phyloP scores from a whole-genome alignment of 2,797 vertebrate genomes.

The Cheirogaleus major region DNA sequence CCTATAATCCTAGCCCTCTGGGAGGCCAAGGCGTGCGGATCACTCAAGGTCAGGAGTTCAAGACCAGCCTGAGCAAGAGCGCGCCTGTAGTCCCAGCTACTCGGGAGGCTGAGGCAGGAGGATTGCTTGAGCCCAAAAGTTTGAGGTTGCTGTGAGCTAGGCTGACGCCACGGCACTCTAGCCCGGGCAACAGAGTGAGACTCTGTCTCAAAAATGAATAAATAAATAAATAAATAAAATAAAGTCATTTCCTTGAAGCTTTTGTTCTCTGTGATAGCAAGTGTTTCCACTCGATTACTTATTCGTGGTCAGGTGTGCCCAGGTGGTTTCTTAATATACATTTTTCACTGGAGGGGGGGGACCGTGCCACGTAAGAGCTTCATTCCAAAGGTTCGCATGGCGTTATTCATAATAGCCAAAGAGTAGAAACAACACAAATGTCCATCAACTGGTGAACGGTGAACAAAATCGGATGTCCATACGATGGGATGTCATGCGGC shows the following conservation, averaged over 20 bases:
- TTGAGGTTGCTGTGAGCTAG: too few relatives aligned
- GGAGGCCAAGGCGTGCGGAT: too few relatives aligned
- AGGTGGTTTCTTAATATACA: background rate
- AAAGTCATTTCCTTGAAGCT: background rate
- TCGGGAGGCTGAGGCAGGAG: too few relatives aligned
- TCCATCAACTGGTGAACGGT: background rate
- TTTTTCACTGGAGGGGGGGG: background rate
- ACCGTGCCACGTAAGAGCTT: background rate
- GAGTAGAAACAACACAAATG: background rate
- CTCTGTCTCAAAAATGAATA: too few relatives aligned
- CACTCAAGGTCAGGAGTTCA: too few relatives aligned
- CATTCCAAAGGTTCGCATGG: background rate
- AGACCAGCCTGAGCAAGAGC: too few relatives aligned
- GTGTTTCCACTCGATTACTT: slow-evolving; percentile 33
- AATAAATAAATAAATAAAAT: too few relatives aligned
- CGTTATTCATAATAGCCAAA: background rate
- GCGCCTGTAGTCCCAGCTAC: too few relatives aligned
- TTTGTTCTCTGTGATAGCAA: slow-evolving; percentile 15
- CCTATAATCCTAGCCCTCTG: too few relatives aligned
- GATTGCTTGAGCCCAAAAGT: too few relatives aligned
- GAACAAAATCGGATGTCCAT: background rate
- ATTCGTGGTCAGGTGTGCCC: background rate
- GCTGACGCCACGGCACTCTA: too few relatives aligned
- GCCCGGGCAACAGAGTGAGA: too few relatives aligned
- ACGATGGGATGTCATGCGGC: background rate